Conservation (phyloP, 2,888 invertebrate species). For the Myopa testacea region DNA sequence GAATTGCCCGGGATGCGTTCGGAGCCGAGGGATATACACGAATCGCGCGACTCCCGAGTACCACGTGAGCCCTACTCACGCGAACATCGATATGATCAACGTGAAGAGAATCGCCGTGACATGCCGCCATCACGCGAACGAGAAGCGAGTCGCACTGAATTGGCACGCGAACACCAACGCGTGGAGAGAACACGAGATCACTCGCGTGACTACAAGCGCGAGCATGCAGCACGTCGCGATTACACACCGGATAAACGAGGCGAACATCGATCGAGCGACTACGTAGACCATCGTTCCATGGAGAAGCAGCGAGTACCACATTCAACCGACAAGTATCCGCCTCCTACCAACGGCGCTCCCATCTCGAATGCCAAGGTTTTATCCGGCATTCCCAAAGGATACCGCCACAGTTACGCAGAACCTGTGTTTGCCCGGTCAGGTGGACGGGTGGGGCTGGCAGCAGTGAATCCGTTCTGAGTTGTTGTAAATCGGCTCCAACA, state of each 20-base stretch:
- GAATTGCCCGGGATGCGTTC: slow-evolving; percentile 32
- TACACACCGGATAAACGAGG: slow-evolving; percentile 49
- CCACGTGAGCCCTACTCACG: slow-evolving; percentile 40
- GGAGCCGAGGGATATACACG: slow-evolving; percentile 27
- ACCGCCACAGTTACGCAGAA: slow-evolving; percentile 68
- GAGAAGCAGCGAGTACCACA: slow-evolving; percentile 46
- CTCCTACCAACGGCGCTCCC: slow-evolving; percentile 49
- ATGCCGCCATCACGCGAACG: slow-evolving; percentile 32
- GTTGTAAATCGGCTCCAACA: background rate
- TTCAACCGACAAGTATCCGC: slow-evolving; percentile 50
- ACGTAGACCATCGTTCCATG: slow-evolving; percentile 43
- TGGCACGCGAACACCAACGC: slow-evolving; percentile 35
- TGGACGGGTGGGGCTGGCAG: slow-evolving; percentile 67
- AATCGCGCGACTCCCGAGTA: slow-evolving; percentile 37
- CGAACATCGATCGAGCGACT: slow-evolving; percentile 36
- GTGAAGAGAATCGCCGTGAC: background rate
- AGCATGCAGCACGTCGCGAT: slow-evolving; percentile 42
- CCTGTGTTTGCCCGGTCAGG: slow-evolving; percentile 64
- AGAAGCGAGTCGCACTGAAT: slow-evolving; percentile 44
- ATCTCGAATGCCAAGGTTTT: slow-evolving; percentile 60
- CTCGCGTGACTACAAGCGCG: slow-evolving; percentile 46
- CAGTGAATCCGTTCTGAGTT: slow-evolving; percentile 66
- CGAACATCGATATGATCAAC: slow-evolving; percentile 40
- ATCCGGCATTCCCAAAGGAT: slow-evolving; percentile 65
- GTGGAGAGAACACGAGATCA: slow-evolving; percentile 40